Evolutionary conservation across 53 echinoderm and acorn worm species (phyloP).

Genomic region (Echinometra lucunter): DNA sequence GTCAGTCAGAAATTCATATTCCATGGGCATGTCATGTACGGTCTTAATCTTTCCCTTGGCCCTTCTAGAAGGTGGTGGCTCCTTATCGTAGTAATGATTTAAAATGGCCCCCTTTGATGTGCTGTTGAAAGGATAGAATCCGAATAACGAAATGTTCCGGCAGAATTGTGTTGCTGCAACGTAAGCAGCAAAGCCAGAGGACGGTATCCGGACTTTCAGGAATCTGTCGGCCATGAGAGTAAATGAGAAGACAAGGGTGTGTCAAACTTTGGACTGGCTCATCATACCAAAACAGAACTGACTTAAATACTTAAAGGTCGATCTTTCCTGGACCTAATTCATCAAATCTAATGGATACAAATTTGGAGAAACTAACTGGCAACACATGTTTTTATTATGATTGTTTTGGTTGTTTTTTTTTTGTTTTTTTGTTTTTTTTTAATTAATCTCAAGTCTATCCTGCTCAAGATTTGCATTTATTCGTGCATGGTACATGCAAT

Average conservation of each 20-base stretch:
- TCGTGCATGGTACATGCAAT: too few relatives aligned
- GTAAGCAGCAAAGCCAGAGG: conserved; percentile 31
- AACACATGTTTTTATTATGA: too few relatives aligned
- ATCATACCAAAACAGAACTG: too few relatives aligned
- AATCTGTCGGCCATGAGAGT: neutral
- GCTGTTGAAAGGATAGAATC: conserved; percentile 29
- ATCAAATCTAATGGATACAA: too few relatives aligned
- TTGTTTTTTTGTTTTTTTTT: too few relatives aligned
- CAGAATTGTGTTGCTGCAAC: conserved; percentile 49
- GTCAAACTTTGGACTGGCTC: too few relatives aligned
- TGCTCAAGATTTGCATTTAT: too few relatives aligned
- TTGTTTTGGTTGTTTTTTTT: too few relatives aligned
- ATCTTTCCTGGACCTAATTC: too few relatives aligned
- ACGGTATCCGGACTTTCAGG: neutral
- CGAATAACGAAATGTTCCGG: neutral
- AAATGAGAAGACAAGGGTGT: neutral
- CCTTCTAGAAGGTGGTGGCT: neutral
- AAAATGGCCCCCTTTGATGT: neutral
- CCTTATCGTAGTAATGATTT: neutral
- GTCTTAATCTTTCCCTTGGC: neutral
- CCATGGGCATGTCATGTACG: neutral
- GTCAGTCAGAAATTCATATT: neutral
- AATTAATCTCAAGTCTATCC: too few relatives aligned
- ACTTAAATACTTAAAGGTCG: too few relatives aligned
- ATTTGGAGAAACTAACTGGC: too few relatives aligned